Conservation (phyloP, 2,888 invertebrate genomes). For the Cataglyphis albicans region DNA sequence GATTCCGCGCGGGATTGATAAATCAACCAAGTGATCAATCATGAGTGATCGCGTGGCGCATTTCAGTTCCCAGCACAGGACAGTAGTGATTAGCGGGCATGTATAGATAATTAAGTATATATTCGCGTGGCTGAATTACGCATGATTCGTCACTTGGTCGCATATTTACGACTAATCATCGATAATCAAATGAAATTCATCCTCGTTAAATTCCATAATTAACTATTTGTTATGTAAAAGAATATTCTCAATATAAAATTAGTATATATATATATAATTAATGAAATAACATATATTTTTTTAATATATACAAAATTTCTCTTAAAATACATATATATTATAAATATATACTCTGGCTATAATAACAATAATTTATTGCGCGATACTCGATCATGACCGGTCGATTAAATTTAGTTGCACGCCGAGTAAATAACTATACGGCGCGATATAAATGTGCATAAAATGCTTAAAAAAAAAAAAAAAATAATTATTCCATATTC, state of each 20-base stretch:
- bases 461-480: conserved; percentile 58
- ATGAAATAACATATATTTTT: background rate
- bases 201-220: conserved; percentile 41
- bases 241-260: background rate
- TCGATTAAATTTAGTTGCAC: conserved; percentile 38
- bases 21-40: conserved; percentile 65
- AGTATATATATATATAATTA: background rate
- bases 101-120: conserved; percentile 73
- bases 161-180: conserved; percentile 23
- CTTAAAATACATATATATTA: background rate
- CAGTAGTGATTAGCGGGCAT: conserved; percentile 71
- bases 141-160: conserved; percentile 61
- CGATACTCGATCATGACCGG: conserved; percentile 55
- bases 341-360: conserved; percentile 10
- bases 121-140: conserved; percentile 59
- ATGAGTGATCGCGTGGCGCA: conserved; percentile 47
- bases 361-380: conserved; percentile 12
- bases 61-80: conserved; percentile 34
- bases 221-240: conserved; percentile 2
- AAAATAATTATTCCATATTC: no score
- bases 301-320: background rate
- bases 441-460: conserved; percentile 53
- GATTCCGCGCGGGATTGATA: conserved; percentile 60
- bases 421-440: conserved; percentile 30
- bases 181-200: conserved; percentile 46